Evolutionary conservation across 1,140 invertebrate genomes (phyloP), one percentile per base, ranked within the genome.

Genomic region (Battus philenor): DNA sequence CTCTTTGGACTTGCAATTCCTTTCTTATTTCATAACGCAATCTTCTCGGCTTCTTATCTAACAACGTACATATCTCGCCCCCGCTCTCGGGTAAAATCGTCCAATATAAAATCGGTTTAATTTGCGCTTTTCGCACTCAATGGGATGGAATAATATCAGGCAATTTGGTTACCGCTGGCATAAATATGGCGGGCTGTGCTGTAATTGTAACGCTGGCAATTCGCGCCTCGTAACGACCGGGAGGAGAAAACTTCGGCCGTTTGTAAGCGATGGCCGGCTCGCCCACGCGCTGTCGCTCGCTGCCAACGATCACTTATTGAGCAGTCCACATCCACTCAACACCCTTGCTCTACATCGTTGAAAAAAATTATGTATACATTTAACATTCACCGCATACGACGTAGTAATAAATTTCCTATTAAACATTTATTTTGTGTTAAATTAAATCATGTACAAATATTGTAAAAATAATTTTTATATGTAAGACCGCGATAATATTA

Each of bases 81-180:
- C 66, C 73, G 75, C 73, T 74, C 67, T 74, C 59, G 62, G 61
- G 65, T 77, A 82, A 78, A 85, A 85, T 82, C 78, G 77, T 85
- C 78, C 77, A 82, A 85, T 85, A 85, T 85, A 85, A 85, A 85
- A 82, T 85, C 78, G 78, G 78, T 82, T 85, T 85, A 85, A 85
- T 85, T 85, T 85, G 81, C 78, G 76, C 78, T 85, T 82, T 85
- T 82, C 78, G 78, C 77, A 82, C 81, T 85, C 81, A 85, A 85
- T 85, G 81, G 81, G 78, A 82, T 74, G 78, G 81, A 85, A 85
- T 82, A 85, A 85, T 82, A 80, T 82, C 78, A 79, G 75, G 81
- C 81, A 85, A 85, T 85, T 82, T 82, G 77, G 81, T 85, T 85
- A 85, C 81, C 81, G 78, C 81, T 54, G 63, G 71, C 76, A 85